Evolutionary conservation across 2,113 vertebrate species (phyloP).

Genomic region (Epinephelus moara): DNA sequence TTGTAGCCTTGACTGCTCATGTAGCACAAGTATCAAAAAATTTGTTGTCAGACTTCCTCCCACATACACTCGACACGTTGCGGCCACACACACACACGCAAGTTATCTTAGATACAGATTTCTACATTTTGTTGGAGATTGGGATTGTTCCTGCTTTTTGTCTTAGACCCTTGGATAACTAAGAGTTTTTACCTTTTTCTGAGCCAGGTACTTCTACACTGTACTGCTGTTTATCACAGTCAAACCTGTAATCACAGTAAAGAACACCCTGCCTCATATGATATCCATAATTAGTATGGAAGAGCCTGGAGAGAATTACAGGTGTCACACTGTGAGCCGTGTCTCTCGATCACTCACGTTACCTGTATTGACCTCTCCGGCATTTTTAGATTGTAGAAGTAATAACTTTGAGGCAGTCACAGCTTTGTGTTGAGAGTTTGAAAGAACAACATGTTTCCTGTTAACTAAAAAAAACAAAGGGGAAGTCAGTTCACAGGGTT

Average conservation of each 20-base stretch:
- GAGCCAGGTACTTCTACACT: background rate
- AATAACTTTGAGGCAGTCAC: conserved; percentile 14
- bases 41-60: background rate
- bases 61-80: background rate
- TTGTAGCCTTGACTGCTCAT: background rate
- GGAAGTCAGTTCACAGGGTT: conserved; percentile 19
- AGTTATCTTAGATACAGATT: background rate
- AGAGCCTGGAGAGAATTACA: conserved; percentile 1
- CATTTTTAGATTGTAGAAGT: background rate
- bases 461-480: background rate
- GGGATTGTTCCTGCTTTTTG: background rate
- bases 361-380: background rate
- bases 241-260: conserved; percentile 16
- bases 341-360: background rate
- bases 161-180: background rate
- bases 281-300: conserved; percentile 7
- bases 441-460: conserved; percentile 4
- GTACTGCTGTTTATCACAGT: background rate
- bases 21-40: background rate
- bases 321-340: background rate
- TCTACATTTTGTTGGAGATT: background rate
- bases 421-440: background rate
- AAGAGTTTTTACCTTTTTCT: background rate
- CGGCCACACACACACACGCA: background rate
- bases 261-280: background rate